These are phyloP conservation scores for Castor canadensis DNA, from an alignment of 2,113 vertebrate species.

Conservation along the genomic window DNA sequence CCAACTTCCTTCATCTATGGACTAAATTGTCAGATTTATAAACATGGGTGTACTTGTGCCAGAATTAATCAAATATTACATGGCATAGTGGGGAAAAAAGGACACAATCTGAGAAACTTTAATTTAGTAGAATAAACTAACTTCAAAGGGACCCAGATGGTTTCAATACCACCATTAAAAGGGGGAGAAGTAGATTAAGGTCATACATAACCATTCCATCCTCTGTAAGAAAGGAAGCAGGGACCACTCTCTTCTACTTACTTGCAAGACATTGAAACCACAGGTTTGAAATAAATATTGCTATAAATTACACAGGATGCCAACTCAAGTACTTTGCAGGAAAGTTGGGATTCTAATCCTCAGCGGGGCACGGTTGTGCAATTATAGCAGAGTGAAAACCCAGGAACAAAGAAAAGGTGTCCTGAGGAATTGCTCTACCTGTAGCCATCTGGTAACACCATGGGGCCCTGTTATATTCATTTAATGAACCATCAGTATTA, in stretches of 20 bases:
- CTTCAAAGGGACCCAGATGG: conserved; percentile 75
- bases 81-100: conserved; percentile 5
- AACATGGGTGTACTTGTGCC: conserved; percentile 62
- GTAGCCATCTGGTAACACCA: fast-evolving
- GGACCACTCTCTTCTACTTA: conserved; percentile 65
- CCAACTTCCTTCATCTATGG: conserved; percentile 47
- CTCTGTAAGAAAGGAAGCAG: conserved; percentile 43
- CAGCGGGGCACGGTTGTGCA: neutral
- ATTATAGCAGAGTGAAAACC: neutral
- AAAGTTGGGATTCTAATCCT: conserved; percentile 28
- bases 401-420: neutral
- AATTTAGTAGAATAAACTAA: conserved; percentile 70
- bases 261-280: conserved; percentile 58
- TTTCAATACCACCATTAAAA: conserved; percentile 73
- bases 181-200: conserved; percentile 66
- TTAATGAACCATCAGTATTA: neutral
- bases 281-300: conserved; percentile 34
- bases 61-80: conserved; percentile 43
- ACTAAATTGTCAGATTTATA: conserved; percentile 53
- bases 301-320: conserved; percentile 20
- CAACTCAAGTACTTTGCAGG: neutral
- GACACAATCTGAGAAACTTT: conserved; percentile 49
- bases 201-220: conserved; percentile 59
- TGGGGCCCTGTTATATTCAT: neutral
- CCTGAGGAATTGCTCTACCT: neutral